Percentiles rank a stretch among this genome's conserved stretches.
Evolutionary conservation across 2,113 vertebrate species (phyloP).

Genomic region (Polypterus bichir): DNA sequence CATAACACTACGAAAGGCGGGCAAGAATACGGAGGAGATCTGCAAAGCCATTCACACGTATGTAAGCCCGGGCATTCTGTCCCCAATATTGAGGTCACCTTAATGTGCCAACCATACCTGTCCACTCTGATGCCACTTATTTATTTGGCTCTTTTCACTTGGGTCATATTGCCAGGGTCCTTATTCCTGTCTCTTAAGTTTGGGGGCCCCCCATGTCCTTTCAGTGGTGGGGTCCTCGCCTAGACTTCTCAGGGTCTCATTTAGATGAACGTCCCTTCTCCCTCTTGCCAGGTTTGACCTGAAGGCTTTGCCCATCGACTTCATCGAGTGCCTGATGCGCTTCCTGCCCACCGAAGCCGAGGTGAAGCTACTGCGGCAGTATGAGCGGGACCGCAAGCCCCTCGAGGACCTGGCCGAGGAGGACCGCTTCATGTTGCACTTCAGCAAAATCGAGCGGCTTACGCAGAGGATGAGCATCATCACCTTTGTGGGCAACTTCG

Average conservation of each 20-base stretch:
- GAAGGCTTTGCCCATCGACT: slow-evolving; percentile 76
- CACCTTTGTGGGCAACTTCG: slow-evolving; percentile 87
- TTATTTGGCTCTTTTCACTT: too few species aligned
- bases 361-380: slow-evolving; percentile 73
- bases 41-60: slow-evolving; percentile 89
- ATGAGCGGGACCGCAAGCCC: slow-evolving; percentile 75
- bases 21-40: slow-evolving; percentile 79
- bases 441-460: slow-evolving; percentile 87
- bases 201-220: too few species aligned
- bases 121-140: too few species aligned
- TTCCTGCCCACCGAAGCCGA: slow-evolving; percentile 83
- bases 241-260: background rate
- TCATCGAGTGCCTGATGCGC: slow-evolving; percentile 88
- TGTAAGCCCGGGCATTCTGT: slow-evolving; percentile 4
- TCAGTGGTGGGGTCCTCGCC: too few species aligned
- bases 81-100: background rate
- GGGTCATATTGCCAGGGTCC: too few species aligned
- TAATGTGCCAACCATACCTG: too few species aligned
- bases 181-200: too few species aligned
- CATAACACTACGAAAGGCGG: slow-evolving; percentile 86
- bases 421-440: slow-evolving; percentile 85
- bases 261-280: background rate
- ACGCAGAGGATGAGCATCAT: slow-evolving; percentile 89
- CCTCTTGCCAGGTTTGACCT: slow-evolving; percentile 68
- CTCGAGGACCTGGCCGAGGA: slow-evolving; percentile 80